Conservation (phyloP, 37 sponge, comb jelly and placozoan genomes). For the Amphimedon queenslandica region DNA sequence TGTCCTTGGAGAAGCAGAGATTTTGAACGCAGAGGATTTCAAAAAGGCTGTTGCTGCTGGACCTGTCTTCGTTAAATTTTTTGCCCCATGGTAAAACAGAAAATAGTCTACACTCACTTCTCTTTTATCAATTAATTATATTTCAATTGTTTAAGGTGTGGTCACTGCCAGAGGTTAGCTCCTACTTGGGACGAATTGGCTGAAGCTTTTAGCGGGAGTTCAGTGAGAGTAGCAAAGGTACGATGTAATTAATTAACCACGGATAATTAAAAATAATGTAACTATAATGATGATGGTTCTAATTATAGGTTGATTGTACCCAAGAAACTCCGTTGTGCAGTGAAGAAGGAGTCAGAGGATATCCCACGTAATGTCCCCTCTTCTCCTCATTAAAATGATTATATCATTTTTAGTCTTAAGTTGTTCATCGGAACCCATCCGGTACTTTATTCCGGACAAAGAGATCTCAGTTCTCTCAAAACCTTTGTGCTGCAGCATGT, state of each 20-base stretch:
- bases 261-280: neutral
- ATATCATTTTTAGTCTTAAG: constrained; percentile 27
- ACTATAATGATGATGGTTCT: neutral
- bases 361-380: constrained; percentile 60
- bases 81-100: too few species aligned
- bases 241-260: neutral
- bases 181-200: constrained; percentile 53
- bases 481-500: constrained; percentile 21
- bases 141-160: constrained; percentile 49
- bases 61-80: too few species aligned
- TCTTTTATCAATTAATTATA: too few species aligned
- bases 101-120: too few species aligned
- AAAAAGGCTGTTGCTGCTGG: too few species aligned
- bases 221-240: constrained; percentile 39
- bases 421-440: constrained; percentile 10
- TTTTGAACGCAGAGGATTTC: too few species aligned
- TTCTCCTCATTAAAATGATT: neutral
- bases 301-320: constrained; percentile 55
- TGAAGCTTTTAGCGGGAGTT: neutral
- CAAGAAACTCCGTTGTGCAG: constrained; percentile 27
- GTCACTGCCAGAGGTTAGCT: constrained; percentile 45
- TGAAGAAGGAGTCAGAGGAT: constrained; percentile 37
- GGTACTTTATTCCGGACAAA: constrained; percentile 7
- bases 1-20: too few species aligned
- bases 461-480: constrained; percentile 37